These are phyloP conservation scores for Psittacula echo DNA, from an alignment of 2,797 vertebrate genomes.

Conservation along the genomic window DNA sequence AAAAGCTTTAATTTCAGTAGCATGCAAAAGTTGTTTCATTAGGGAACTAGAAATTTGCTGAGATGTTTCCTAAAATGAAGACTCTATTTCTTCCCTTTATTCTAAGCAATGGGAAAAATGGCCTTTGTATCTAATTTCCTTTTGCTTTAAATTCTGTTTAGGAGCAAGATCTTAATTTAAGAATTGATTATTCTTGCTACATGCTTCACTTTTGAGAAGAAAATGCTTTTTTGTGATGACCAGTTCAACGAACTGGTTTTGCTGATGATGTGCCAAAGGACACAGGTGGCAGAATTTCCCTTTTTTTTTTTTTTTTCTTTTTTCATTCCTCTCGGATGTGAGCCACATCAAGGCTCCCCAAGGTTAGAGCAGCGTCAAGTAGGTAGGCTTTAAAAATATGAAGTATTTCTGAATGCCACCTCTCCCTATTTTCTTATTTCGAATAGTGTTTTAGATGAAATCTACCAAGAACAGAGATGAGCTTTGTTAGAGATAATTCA, in stretches of 20 bases:
- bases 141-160: slow-evolving; percentile 1
- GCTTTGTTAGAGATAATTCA: background rate
- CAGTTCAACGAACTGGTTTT: background rate
- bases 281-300: background rate
- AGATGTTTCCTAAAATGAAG: background rate
- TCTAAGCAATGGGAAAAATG: background rate
- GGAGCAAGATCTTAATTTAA: background rate
- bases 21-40: background rate
- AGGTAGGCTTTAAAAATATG: background rate
- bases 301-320: background rate
- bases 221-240: background rate
- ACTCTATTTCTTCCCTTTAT: background rate
- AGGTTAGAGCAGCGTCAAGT: background rate
- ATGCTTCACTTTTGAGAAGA: background rate
- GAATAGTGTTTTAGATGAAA: background rate
- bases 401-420: background rate
- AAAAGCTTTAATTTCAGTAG: background rate
- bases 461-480: background rate
- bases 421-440: background rate
- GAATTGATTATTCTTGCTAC: background rate
- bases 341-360: rapidly evolving
- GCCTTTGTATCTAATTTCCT: background rate
- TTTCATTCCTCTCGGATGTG: background rate
- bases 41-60: background rate
- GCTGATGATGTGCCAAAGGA: background rate